phyloP scores from a whole-genome alignment of 2,113 vertebrate genomes.

The Phyllopteryx taeniolatus region DNA sequence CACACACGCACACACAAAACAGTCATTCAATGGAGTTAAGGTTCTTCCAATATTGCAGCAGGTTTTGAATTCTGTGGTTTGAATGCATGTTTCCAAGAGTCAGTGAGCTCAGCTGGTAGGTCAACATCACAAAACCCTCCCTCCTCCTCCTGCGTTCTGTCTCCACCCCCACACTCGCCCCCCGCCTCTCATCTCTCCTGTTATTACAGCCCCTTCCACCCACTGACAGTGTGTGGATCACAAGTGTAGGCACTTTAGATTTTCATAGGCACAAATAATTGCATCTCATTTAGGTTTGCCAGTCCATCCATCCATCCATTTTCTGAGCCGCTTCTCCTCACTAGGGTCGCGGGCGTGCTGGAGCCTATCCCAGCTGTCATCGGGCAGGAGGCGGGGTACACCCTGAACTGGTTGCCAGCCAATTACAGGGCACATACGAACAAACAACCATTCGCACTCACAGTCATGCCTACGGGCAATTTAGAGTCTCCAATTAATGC shows the following conservation, averaged over 20 bases:
- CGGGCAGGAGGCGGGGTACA: too few species aligned
- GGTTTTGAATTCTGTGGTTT: not conserved
- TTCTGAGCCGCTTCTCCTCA: too few species aligned
- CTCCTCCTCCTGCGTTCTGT: constrained; percentile 47
- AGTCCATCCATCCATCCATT: not conserved
- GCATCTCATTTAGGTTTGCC: not conserved
- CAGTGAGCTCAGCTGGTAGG: constrained; percentile 30
- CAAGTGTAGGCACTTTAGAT: constrained; percentile 41
- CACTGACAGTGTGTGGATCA: constrained; percentile 64
- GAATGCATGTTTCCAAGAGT: not conserved
- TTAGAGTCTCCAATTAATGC: too few species aligned
- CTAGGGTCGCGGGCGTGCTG: too few species aligned
- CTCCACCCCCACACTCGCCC: constrained; percentile 60
- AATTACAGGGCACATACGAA: too few species aligned
- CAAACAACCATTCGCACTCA: too few species aligned
- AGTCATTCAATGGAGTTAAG: not conserved
- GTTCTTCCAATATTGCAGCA: not conserved
- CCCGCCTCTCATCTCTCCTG: constrained; percentile 60
- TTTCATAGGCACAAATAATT: not conserved
- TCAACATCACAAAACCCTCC: constrained; percentile 35
- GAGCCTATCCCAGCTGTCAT: too few species aligned
- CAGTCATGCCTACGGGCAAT: too few species aligned
- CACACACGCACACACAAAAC: not conserved
- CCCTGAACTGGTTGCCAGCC: too few species aligned
- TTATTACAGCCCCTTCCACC: constrained; percentile 60